Evolutionary conservation across 2,888 invertebrate genomes (phyloP), one percentile per base, ranked within the genome.

Genomic region (Archips crataeganus): DNA sequence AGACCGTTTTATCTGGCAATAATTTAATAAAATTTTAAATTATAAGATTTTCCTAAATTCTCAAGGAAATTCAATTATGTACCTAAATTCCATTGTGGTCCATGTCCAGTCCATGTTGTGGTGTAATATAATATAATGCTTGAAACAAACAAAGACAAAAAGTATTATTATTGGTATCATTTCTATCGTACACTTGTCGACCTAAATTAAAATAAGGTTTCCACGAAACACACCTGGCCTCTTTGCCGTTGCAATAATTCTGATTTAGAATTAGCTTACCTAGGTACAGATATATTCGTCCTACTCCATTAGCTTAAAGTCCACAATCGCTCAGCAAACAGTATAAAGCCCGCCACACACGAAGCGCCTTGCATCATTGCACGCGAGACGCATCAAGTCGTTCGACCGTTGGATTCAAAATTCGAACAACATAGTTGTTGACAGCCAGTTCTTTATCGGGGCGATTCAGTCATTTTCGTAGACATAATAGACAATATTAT

Each of bases 321-420:
- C 8, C 42, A 64, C 3, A 64, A 62, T 68, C 0, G 36, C 23
- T 64, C 57, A 54, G 1, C 11, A 10, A 8, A 45, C 60, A 15
- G 61, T 60, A n/a, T 65, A 69, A 72, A 62, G 65, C 39, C 34
- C 0, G 57, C 75, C 73, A 62, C 73, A 75, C 73, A 75, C 75
- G 73, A 42, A 10, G 74, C 67, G 64, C 45, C n/a, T 10, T 67
- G 62, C 60, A 23, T 66, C 66, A 65, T 70, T 71, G 69, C 60
- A 15, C 62, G 13, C 32, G 62, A 79, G 73, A 75, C 78, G 78
- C 77, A 77, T 80, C 81, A 78, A 75, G 77, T 79, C 81, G 86
- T 86, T 84, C 79, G 85, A 70, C 81, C 84, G 83, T 84, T 78
- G 77, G 78, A 81, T 82, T 78, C 81, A 77, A 77, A 82, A 82